Evolutionary conservation across 2,113 vertebrate genomes (phyloP), one percentile per base, ranked within the genome.

Genomic region (Vanacampus margaritifer): DNA sequence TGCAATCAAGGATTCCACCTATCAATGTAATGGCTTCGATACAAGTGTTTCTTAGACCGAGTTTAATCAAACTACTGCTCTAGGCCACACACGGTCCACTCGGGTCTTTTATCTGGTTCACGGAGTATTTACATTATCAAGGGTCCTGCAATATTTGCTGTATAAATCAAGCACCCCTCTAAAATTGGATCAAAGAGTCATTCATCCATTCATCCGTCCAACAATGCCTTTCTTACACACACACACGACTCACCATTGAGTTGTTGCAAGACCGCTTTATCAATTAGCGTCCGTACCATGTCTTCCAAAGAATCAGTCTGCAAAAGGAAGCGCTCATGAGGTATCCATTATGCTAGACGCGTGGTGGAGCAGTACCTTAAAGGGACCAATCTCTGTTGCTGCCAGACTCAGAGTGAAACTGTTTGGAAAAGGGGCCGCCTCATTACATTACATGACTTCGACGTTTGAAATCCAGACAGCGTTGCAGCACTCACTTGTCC

Each of bases 391-490:
- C 71, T 89, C 82, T 61, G 37, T 86, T 1, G 32, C 3, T 0
- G 0, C 75, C 64, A 90, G 68, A 1, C 71, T 77, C 67, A 91
- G 28, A 0, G 81, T 82, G 3, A 89, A 11, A 45, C 90, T 91
- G 57, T 63, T 59, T 19, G 56, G 79, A 65, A 67, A n/a, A 64
- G 64, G 43, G 23, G 1, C 28, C 0, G 14, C 3, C 54, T 63
- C 28, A 32, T 23, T 19, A 28, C 12, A 41, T 12, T 53, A 16
- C 59, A 24, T 59, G 14, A 24, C 3, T 8, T 66, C 50, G 66
- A 28, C 56, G 56, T 61, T 5, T 64, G 43, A 32, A 24, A 60
- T 6, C 39, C 8, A 11, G 26, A 28, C 5, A 24, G 1, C 5
- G 2, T 56, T 68, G 17, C 0, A 13, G 9, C 26, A 13, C 86